Evolutionary conservation across 2,113 vertebrate genomes (phyloP).

Genomic region (western clawed frog (Xenopus tropicalis)): DNA sequence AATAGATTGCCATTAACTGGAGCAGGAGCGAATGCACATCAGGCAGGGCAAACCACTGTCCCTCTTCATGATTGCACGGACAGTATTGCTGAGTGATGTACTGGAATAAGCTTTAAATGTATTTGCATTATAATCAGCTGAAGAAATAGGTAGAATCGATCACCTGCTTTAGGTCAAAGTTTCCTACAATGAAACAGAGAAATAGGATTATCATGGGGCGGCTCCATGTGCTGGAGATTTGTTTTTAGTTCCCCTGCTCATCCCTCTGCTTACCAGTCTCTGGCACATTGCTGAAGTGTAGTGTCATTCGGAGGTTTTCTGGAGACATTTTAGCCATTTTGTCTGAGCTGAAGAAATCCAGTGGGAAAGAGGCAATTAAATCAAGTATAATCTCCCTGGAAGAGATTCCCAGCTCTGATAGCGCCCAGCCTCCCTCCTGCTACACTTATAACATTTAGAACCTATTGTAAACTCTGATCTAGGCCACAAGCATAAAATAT

Average conservation of each 20-base stretch:
- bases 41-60: not conserved
- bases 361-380: not conserved
- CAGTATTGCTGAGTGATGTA: too few species aligned
- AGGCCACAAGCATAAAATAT: too few species aligned
- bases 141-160: constrained; percentile 91
- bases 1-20: constrained; percentile 1
- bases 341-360: constrained; percentile 48
- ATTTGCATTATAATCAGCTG: constrained; percentile 71
- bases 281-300: constrained; percentile 72
- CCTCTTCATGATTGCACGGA: too few species aligned
- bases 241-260: not conserved
- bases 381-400: not conserved
- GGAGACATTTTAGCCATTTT: constrained; percentile 57
- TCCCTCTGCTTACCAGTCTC: constrained; percentile 68
- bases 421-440: too few species aligned
- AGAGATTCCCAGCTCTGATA: too few species aligned
- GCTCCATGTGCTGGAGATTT: not conserved
- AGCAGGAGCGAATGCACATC: not conserved
- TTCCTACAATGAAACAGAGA: constrained; percentile 60
- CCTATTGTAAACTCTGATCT: too few species aligned
- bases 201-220: not conserved
- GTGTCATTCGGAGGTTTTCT: constrained; percentile 64
- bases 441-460: too few species aligned
- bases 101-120: too few species aligned
- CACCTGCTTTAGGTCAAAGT: constrained; percentile 80